These are phyloP conservation scores for Drosophila obscura DNA, from an alignment of 1,140 invertebrate genomes.

Conservation along the genomic window DNA sequence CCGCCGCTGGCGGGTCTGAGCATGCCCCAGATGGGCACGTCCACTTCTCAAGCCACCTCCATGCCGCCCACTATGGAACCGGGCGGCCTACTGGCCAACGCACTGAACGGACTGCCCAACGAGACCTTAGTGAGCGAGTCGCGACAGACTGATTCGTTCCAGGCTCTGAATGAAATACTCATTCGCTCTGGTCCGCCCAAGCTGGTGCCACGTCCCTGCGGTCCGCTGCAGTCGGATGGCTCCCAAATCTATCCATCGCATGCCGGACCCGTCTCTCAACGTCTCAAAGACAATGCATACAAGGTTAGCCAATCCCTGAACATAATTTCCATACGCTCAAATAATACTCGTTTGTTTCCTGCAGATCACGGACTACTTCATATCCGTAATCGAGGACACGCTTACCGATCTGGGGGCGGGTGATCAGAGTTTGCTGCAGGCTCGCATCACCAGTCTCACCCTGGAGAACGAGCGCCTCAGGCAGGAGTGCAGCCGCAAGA, in stretches of 20 bases:
- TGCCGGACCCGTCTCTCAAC: slow-evolving; percentile 82
- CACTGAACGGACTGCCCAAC: slow-evolving; percentile 49
- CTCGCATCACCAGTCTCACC: slow-evolving; percentile 85
- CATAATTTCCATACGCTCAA: not conserved
- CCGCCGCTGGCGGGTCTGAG: slow-evolving; percentile 72
- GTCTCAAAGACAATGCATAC: slow-evolving; percentile 84
- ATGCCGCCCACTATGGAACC: slow-evolving; percentile 17
- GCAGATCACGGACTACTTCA: slow-evolving; percentile 85
- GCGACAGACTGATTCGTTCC: slow-evolving; percentile 45
- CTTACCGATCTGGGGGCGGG: slow-evolving; percentile 84
- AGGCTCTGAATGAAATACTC: slow-evolving; percentile 79
- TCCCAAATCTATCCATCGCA: slow-evolving; percentile 80
- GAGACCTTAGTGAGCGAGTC: slow-evolving; percentile 41
- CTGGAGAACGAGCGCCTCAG: slow-evolving; percentile 88
- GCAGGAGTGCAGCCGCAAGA: slow-evolving; percentile 85
- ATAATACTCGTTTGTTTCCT: not conserved
- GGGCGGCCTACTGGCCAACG: slow-evolving; percentile 44
- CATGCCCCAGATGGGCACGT: not conserved
- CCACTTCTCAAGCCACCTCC: not conserved
- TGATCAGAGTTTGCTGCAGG: slow-evolving; percentile 84
- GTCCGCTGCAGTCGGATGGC: slow-evolving; percentile 80
- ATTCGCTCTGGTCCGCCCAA: slow-evolving; percentile 80
- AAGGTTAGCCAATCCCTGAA: slow-evolving; percentile 72
- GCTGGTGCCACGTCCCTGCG: slow-evolving; percentile 82
- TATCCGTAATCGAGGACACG: slow-evolving; percentile 86